Evolutionary conservation across 2,113 vertebrate genomes (phyloP).

Genomic region (Lagopus leucura): DNA sequence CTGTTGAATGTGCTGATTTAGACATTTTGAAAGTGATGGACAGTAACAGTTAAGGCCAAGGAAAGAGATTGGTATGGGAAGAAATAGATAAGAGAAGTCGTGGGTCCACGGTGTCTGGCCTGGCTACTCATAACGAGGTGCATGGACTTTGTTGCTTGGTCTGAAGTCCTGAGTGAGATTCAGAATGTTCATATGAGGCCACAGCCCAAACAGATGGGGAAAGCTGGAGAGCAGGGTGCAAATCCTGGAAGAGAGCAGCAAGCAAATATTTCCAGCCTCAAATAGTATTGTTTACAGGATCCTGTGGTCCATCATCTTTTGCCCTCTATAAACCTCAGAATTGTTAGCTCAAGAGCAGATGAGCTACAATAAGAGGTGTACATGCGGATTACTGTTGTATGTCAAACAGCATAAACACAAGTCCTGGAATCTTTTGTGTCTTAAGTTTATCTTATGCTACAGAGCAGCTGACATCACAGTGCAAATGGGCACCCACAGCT

Average conservation of each 20-base stretch:
- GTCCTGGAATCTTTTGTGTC: background rate
- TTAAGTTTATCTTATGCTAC: background rate
- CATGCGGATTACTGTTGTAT: fast-evolving
- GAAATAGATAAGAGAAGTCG: background rate
- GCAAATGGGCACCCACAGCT: background rate
- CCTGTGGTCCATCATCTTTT: background rate
- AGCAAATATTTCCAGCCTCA: background rate
- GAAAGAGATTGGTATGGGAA: background rate
- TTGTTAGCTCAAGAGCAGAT: fast-evolving
- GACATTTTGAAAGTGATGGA: background rate
- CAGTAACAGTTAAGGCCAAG: background rate
- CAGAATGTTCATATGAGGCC: fast-evolving
- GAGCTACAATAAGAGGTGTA: background rate
- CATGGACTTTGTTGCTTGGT: background rate
- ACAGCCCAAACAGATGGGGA: fast-evolving
- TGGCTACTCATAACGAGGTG: background rate
- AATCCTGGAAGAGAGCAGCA: background rate
- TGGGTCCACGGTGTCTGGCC: fast-evolving
- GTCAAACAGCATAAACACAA: background rate
- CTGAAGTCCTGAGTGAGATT: background rate
- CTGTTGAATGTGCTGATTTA: background rate
- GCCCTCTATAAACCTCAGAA: fast-evolving
- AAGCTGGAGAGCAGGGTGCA: background rate
- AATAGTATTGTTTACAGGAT: background rate
- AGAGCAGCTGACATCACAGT: fast-evolving